Base-by-base conservation (phyloP, 2,797 vertebrate species). In the Gallinago solitaria region DNA sequence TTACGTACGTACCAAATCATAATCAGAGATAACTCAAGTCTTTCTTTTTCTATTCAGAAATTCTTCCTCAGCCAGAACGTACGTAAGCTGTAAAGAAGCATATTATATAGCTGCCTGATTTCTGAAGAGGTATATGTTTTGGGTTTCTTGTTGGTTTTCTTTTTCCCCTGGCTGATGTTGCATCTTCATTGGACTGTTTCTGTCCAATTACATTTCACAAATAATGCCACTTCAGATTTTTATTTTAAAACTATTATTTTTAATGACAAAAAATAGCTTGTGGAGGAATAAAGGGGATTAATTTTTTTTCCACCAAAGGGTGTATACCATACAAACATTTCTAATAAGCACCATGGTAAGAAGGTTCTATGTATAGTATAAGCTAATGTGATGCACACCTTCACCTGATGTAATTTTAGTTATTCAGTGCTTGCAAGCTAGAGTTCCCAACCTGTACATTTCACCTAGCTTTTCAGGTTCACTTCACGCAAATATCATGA, bases 391-490 rank as follows among this genome's bases (percentile, higher is more conserved):
- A 54, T 74, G 23, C 15, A 19, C 39, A 14, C 6, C 21, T 81
- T 92, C 63, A 65, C 14, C 4, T 30, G 28, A 30, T 63, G 51
- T 20, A 83, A 45, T 71, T 89, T 88, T 73, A 64, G 73, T 48
- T 16, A 81, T 71, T 45, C 64, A 89, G 68, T 71, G 43, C 45
- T 91, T 64, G 4, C 57, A 75, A 75, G 23, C 30, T 84, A 10
- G 23, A 48, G 67, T 89, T 92, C 43, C 27, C 41, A 79, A 63
- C 51, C 61, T 69, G 25, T 61, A 63, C 39, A 63, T 87, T 92
- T 91, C 76, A 86, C n/a, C 24, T n/a, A 67, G 54, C 16, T 92
- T 88, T 92, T 93, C 63, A 73, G 70, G 82, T 86, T 96, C 76
- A 88, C 28, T 91, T 93, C 54, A 79, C 33, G 86, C 54, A 88